phyloP scores from a whole-genome alignment of 2,797 vertebrate species.

The Cyclura pinguis region DNA sequence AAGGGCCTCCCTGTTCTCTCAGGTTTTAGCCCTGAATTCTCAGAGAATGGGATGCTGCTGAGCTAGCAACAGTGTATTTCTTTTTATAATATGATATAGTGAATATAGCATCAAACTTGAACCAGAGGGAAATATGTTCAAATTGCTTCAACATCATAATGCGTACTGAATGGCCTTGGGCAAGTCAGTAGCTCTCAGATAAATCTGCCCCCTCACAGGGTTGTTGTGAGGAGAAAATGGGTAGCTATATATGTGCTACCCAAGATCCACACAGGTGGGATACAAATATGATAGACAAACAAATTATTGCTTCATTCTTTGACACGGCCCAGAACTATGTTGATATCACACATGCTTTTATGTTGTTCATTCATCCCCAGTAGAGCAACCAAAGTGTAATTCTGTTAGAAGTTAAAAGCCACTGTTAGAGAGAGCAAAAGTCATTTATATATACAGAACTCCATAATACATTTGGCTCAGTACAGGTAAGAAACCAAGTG shows the following conservation, averaged over 20 bases:
- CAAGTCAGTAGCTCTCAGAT: background rate
- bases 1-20: too few relatives aligned
- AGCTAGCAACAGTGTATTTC: background rate
- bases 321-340: slow-evolving; percentile 1
- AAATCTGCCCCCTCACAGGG: background rate
- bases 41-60: too few relatives aligned
- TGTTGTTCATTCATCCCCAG: slow-evolving; percentile 8
- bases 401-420: slow-evolving; percentile 15
- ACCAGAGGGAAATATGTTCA: background rate
- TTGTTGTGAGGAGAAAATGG: slow-evolving; percentile 8
- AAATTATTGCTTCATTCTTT: slow-evolving; percentile 15
- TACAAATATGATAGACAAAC: slow-evolving; percentile 15
- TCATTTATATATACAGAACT: slow-evolving; percentile 41
- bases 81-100: background rate
- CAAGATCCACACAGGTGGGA: background rate
- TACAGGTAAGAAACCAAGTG: slow-evolving; percentile 19
- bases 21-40: too few relatives aligned
- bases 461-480: slow-evolving; percentile 14
- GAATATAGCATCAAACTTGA: background rate
- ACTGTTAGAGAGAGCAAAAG: background rate
- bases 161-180: background rate
- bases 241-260: background rate
- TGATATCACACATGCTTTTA: slow-evolving; percentile 5
- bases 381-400: slow-evolving; percentile 14
- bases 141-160: background rate